Evolutionary conservation across 2,888 invertebrate genomes (phyloP).

Genomic region (Diaperis boleti): DNA sequence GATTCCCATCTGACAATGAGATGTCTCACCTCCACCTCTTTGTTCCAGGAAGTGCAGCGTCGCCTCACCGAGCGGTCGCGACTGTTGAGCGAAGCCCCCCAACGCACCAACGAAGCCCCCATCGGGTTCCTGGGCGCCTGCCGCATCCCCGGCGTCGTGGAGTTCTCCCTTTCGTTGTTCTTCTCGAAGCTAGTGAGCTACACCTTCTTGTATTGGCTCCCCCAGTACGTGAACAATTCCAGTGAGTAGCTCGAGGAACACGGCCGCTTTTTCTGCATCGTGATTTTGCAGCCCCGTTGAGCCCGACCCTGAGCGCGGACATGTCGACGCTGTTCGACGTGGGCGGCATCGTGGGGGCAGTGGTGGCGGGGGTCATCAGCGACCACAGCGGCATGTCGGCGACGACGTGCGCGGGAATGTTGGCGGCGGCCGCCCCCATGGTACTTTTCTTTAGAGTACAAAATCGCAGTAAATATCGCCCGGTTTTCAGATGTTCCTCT

Average conservation of each 20-base stretch:
- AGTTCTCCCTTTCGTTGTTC: slow-evolving; percentile 93
- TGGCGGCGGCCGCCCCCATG: slow-evolving; percentile 84
- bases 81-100: slow-evolving; percentile 49
- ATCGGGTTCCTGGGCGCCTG: slow-evolving; percentile 84
- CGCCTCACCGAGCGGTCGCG: slow-evolving; percentile 57
- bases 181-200: slow-evolving; percentile 97
- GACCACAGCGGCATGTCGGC: slow-evolving; percentile 89
- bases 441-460: too few species aligned
- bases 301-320: slow-evolving; percentile 79
- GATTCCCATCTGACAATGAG: too few species aligned
- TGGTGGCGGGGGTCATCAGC: slow-evolving; percentile 87
- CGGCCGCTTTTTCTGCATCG: background rate
- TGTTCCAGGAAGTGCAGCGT: slow-evolving; percentile 61
- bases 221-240: slow-evolving; percentile 86
- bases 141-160: slow-evolving; percentile 90
- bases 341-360: slow-evolving; percentile 92
- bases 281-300: slow-evolving; percentile 71
- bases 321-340: slow-evolving; percentile 87
- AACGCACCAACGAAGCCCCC: slow-evolving; percentile 69
- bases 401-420: slow-evolving; percentile 86
- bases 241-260: slow-evolving; percentile 72
- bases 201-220: slow-evolving; percentile 97
- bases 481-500: slow-evolving; percentile 83
- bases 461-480: slow-evolving; percentile 23
- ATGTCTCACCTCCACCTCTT: background rate